A percentile compares a stretch with the other conserved stretches of the same genome.
These are phyloP conservation scores for Chaetorhynchus papuensis DNA, from an alignment of 2,113 vertebrate genomes.

Conservation along the genomic window DNA sequence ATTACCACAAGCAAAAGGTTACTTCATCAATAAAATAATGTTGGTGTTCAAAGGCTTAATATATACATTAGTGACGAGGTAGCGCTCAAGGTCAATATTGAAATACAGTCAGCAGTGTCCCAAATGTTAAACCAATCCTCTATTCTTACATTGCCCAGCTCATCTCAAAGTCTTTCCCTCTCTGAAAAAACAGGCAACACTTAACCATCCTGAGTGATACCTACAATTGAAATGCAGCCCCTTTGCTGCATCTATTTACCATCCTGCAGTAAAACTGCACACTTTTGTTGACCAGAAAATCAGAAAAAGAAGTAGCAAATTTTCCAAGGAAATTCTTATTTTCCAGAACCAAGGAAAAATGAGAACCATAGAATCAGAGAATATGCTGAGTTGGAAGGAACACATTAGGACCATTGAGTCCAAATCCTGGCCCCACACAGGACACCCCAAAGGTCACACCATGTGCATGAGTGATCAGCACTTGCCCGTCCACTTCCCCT, in stretches of 20 bases:
- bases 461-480: background rate
- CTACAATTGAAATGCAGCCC: background rate
- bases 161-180: background rate
- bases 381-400: background rate
- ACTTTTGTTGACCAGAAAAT: background rate
- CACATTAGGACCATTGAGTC: accelerated
- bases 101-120: conserved; percentile 20
- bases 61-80: background rate
- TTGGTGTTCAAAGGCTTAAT: background rate
- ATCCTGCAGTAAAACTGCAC: background rate
- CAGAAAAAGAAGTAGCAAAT: background rate
- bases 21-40: conserved; percentile 38
- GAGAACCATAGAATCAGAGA: background rate
- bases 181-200: background rate
- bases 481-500: background rate
- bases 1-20: conserved; percentile 35
- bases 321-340: background rate
- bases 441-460: no score
- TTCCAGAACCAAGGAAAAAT: background rate
- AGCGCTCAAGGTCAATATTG: background rate
- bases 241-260: background rate
- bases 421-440: background rate
- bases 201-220: background rate
- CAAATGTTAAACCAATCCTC: conserved; percentile 27
- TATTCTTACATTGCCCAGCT: background rate